phyloP scores from a whole-genome alignment of 1,140 invertebrate species.

The Drosophila pruinosa region DNA sequence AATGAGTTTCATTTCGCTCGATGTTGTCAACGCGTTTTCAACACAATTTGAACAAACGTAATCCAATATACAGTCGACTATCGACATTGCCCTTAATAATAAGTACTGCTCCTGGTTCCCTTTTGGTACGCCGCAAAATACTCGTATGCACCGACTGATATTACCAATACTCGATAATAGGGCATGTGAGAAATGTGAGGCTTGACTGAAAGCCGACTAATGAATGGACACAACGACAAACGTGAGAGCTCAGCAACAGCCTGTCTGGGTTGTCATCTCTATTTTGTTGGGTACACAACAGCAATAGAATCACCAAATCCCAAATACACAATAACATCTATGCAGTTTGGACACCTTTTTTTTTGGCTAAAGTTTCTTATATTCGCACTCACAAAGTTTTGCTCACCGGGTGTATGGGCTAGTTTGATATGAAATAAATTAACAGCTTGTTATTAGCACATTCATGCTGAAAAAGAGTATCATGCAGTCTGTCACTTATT shows the following conservation, averaged over 20 bases:
- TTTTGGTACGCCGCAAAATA: conserved; percentile 35
- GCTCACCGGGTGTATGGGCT: no score
- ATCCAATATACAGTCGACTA: conserved; percentile 54
- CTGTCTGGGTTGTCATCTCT: conserved; percentile 14
- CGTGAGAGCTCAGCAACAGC: not conserved
- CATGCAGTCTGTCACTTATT: no score
- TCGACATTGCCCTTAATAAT: not conserved
- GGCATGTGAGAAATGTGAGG: conserved; percentile 48
- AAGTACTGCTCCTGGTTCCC: not conserved
- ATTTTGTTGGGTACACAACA: conserved; percentile 42
- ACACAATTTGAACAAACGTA: conserved; percentile 46
- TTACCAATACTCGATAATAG: conserved; percentile 17
- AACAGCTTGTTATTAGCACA: no score
- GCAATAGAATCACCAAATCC: not conserved
- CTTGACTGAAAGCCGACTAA: conserved; percentile 53
- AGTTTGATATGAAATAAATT: no score
- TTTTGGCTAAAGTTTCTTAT: conserved; percentile 31
- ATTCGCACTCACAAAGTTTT: no score
- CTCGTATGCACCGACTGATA: conserved; percentile 44
- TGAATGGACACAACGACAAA: conserved; percentile 52
- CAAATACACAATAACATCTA: not conserved
- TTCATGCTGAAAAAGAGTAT: no score
- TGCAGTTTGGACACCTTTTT: conserved; percentile 22
- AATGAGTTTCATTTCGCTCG: conserved; percentile 49
- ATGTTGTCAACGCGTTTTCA: conserved; percentile 15